A percentile compares a stretch with the other conserved stretches of the same genome.
Evolutionary conservation across 2,888 invertebrate species (phyloP).

Genomic region (Ypsolopha scabrella): DNA sequence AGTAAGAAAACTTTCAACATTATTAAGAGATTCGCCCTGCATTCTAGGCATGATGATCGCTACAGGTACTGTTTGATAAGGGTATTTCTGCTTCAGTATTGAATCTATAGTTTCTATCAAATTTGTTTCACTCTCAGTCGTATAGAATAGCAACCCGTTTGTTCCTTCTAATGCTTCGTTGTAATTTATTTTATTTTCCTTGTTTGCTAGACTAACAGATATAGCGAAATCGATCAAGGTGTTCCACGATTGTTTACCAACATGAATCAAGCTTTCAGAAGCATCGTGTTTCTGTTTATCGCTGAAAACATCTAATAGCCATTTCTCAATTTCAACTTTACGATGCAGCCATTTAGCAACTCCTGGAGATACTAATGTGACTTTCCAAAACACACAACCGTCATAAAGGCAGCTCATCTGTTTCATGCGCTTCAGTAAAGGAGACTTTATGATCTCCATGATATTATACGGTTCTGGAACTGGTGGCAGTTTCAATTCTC

Average conservation of each 20-base stretch:
- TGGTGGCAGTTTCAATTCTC: conserved; percentile 37
- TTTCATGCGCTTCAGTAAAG: conserved; percentile 55
- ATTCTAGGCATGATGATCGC: conserved; percentile 41
- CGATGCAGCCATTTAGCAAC: conserved; percentile 45
- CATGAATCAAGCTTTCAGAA: conserved; percentile 42
- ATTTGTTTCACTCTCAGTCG: conserved; percentile 32
- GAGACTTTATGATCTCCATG: conserved; percentile 56
- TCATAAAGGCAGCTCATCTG: conserved; percentile 53
- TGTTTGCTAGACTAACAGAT: conserved; percentile 44
- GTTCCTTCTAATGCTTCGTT: conserved; percentile 50
- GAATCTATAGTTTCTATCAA: conserved; percentile 31
- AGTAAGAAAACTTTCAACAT: conserved; percentile 28
- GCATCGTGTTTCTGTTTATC: conserved; percentile 41
- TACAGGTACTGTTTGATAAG: conserved; percentile 51
- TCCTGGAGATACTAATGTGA: conserved; percentile 70
- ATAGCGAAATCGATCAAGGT: conserved; percentile 58
- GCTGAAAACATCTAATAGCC: conserved; percentile 55
- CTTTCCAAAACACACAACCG: conserved; percentile 71
- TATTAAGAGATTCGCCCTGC: conserved; percentile 17
- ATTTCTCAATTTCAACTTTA: conserved; percentile 55
- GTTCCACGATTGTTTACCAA: conserved; percentile 57
- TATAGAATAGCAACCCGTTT: conserved; percentile 50
- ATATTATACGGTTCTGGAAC: conserved; percentile 43
- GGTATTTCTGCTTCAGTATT: conserved; percentile 39
- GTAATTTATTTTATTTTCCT: conserved; percentile 19